Evolutionary conservation across 2,888 invertebrate species (phyloP).

Genomic region (Perizoma affinitatum): DNA sequence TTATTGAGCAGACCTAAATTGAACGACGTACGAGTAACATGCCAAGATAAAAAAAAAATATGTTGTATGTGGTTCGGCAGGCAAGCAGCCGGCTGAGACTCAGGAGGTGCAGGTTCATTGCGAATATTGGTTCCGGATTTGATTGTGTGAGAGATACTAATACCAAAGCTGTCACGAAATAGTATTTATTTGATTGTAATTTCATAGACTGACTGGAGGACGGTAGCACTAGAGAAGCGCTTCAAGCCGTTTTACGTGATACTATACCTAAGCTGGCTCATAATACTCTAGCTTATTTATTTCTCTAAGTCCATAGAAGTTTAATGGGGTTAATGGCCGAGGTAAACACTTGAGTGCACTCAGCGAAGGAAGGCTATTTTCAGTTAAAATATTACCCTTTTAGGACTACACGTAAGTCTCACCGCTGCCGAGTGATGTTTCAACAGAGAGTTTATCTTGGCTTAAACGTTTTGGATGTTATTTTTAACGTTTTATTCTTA

Average conservation of each 20-base stretch:
- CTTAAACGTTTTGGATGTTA: conserved; percentile 29
- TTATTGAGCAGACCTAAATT: too few species aligned
- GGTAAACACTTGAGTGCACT: conserved; percentile 74
- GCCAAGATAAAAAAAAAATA: too few species aligned
- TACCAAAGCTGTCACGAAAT: too few species aligned
- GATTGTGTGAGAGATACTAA: too few species aligned
- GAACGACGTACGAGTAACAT: too few species aligned
- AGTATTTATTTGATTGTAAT: neutral
- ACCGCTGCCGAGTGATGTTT: conserved; percentile 55
- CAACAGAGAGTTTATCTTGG: conserved; percentile 41
- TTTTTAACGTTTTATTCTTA: too few species aligned
- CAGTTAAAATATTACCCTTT: conserved; percentile 79
- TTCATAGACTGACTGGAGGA: neutral
- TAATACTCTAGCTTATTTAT: conserved; percentile 24
- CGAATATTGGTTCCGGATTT: too few species aligned
- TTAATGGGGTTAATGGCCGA: conserved; percentile 70
- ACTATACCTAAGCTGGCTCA: conserved; percentile 13
- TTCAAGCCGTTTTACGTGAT: conserved; percentile 4
- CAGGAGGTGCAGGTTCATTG: too few species aligned
- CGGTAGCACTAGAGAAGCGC: neutral
- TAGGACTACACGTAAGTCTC: conserved; percentile 67
- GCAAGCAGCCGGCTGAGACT: too few species aligned
- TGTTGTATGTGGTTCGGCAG: too few species aligned
- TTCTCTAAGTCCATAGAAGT: conserved; percentile 36
- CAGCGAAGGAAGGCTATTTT: conserved; percentile 60